Evolutionary conservation across 53 echinoderm and acorn worm genomes (phyloP).

Genomic region (Astropecten irregularis): DNA sequence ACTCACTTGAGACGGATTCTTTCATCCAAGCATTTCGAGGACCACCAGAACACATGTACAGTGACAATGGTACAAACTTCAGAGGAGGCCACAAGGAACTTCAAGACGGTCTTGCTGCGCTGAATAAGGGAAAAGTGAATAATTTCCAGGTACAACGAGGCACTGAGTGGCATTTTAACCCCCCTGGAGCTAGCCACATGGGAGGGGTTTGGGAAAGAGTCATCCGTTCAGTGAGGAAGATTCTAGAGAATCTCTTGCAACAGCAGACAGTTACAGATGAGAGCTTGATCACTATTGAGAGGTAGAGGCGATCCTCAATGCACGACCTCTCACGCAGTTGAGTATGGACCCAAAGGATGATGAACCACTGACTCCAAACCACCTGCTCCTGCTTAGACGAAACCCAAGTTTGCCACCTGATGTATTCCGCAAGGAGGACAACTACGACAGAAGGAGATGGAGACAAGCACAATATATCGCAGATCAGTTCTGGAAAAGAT

Average conservation of each 20-base stretch:
- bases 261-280: slow-evolving; percentile 55
- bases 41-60: slow-evolving; percentile 29
- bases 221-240: slow-evolving; percentile 60
- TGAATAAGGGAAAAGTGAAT: slow-evolving; percentile 54
- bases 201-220: slow-evolving; percentile 64
- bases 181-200: slow-evolving; percentile 66
- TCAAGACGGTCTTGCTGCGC: slow-evolving; percentile 27
- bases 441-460: slow-evolving; percentile 54
- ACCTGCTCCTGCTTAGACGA: slow-evolving; percentile 1
- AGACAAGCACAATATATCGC: slow-evolving; percentile 62
- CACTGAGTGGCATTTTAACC: slow-evolving; percentile 58
- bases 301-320: slow-evolving; percentile 59
- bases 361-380: slow-evolving; percentile 34
- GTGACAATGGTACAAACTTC: slow-evolving; percentile 71
- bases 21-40: slow-evolving; percentile 49
- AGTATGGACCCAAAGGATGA: slow-evolving; percentile 18
- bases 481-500: slow-evolving; percentile 69
- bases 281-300: slow-evolving; percentile 50
- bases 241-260: slow-evolving; percentile 51
- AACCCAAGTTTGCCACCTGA: slow-evolving; percentile 14
- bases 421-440: slow-evolving; percentile 11
- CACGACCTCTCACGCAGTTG: slow-evolving; percentile 37
- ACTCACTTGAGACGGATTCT: slow-evolving; percentile 46
- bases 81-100: slow-evolving; percentile 57
- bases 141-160: slow-evolving; percentile 2